phyloP scores from a whole-genome alignment of 2,113 vertebrate species.

The Epinephelus cyanopodus region DNA sequence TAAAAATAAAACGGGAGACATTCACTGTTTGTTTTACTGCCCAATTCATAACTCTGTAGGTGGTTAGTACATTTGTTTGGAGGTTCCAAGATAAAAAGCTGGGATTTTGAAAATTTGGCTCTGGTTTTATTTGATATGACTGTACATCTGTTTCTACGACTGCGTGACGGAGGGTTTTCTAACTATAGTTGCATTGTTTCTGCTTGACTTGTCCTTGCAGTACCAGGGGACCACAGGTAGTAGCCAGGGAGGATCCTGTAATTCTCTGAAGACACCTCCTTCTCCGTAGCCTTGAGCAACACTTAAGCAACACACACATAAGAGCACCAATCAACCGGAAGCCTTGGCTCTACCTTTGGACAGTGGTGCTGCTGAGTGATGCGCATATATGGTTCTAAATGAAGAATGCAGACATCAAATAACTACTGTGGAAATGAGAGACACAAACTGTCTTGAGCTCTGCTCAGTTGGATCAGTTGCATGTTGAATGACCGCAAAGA shows the following conservation, averaged over 20 bases:
- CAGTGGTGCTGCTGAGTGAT: constrained; percentile 29
- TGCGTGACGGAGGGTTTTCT: neutral
- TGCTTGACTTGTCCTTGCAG: constrained; percentile 55
- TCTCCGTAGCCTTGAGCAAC: constrained; percentile 80
- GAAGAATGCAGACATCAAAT: constrained; percentile 33
- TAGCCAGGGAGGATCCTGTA: constrained; percentile 85
- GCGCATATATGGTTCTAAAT: constrained; percentile 17
- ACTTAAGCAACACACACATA: constrained; percentile 44
- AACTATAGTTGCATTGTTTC: constrained; percentile 9
- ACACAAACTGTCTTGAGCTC: constrained; percentile 51
- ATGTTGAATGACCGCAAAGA: constrained; percentile 87
- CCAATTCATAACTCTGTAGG: constrained; percentile 23
- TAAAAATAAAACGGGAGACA: constrained; percentile 22
- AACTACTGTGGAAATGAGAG: constrained; percentile 46
- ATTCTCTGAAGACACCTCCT: constrained; percentile 84
- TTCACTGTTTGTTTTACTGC: constrained; percentile 26
- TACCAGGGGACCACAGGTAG: constrained; percentile 81
- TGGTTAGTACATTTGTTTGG: constrained; percentile 26
- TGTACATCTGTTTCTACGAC: constrained; percentile 3
- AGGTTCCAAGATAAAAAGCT: constrained; percentile 2
- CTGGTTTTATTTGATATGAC: constrained; percentile 24
- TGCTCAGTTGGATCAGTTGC: constrained; percentile 85
- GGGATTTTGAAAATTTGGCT: neutral
- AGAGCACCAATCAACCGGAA: constrained; percentile 33
- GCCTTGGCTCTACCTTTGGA: constrained; percentile 36